Evolutionary conservation across 2,888 invertebrate species (phyloP).

Genomic region (Copidosoma aretas): DNA sequence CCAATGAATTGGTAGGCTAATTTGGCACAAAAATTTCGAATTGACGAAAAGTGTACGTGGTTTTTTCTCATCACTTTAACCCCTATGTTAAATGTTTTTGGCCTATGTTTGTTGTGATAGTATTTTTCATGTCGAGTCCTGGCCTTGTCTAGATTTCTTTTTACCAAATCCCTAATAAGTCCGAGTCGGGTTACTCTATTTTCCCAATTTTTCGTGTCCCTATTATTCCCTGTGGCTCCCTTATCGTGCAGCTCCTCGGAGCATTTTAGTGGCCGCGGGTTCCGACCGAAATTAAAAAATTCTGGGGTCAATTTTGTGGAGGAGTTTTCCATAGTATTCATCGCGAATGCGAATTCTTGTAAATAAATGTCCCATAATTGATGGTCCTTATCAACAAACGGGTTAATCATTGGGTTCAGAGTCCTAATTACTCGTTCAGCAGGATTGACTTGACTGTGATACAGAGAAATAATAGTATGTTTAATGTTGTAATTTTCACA

Average conservation of each 20-base stretch:
- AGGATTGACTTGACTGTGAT: background rate
- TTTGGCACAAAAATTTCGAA: background rate
- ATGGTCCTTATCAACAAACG: too few species aligned
- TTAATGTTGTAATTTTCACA: background rate
- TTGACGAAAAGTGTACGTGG: background rate
- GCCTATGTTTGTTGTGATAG: background rate
- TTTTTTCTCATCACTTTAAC: background rate
- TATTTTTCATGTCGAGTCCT: background rate
- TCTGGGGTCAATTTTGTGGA: too few species aligned
- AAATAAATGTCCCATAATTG: too few species aligned
- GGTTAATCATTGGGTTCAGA: background rate
- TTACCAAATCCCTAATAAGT: background rate
- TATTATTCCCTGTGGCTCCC: too few species aligned
- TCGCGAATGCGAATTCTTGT: too few species aligned
- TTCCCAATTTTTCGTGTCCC: background rate
- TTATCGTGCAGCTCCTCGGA: background rate
- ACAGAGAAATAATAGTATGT: background rate
- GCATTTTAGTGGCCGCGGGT: too few species aligned
- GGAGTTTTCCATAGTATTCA: too few species aligned
- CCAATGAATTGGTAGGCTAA: background rate
- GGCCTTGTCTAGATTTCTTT: background rate
- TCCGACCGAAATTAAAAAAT: too few species aligned
- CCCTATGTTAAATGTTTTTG: background rate
- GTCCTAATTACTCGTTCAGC: background rate
- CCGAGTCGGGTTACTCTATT: background rate